phyloP scores from a whole-genome alignment of 2,888 invertebrate species.

The Alcis repandata region DNA sequence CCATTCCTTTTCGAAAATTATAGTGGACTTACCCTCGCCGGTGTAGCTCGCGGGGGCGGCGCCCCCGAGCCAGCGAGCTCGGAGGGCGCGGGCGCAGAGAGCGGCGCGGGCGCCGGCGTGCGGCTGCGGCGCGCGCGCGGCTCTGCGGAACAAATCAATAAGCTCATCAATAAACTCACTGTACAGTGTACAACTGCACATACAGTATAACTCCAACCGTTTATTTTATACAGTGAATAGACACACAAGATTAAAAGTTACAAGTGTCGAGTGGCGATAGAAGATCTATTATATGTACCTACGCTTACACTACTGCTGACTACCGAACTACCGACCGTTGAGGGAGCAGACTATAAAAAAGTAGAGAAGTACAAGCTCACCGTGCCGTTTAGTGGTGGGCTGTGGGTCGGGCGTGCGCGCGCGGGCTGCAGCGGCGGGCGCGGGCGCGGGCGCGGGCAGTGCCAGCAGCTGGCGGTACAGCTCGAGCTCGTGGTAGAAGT shows the following conservation, averaged over 20 bases:
- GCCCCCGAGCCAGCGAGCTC: conserved; percentile 44
- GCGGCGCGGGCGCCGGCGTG: conserved; percentile 39
- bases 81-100: conserved; percentile 34
- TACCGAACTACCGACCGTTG: too few relatives aligned
- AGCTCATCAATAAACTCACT: too few relatives aligned
- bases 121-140: conserved; percentile 42
- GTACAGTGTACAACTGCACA: too few relatives aligned
- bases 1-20: too few relatives aligned
- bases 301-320: too few relatives aligned
- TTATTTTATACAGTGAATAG: too few relatives aligned
- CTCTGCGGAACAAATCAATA: conserved; percentile 15
- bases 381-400: conserved; percentile 34
- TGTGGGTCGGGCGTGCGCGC: conserved; percentile 54
- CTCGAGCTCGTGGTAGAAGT: conserved; percentile 79
- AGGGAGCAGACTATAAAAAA: neutral
- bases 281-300: too few relatives aligned
- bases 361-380: conserved; percentile 3
- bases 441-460: conserved; percentile 47
- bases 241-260: too few relatives aligned
- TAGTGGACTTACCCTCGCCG: neutral
- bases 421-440: conserved; percentile 33
- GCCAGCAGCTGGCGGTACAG: conserved; percentile 76
- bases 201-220: too few relatives aligned
- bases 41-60: conserved; percentile 17
- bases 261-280: too few relatives aligned